Conservation (phyloP, 2,888 invertebrate genomes). For the Eupithecia centaureata region DNA sequence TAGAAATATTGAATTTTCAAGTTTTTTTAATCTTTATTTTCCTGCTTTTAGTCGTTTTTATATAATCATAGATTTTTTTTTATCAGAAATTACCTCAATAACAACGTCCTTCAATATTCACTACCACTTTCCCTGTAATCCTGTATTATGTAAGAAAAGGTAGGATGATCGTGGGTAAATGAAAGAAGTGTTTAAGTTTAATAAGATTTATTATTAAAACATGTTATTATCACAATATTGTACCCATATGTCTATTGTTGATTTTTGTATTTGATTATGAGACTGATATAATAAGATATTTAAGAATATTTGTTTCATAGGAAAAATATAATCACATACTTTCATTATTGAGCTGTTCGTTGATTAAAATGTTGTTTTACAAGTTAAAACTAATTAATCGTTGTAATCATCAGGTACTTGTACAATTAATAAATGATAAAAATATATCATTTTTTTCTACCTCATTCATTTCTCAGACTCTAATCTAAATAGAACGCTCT, state of each 20-base stretch:
- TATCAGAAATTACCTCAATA: constrained; percentile 8
- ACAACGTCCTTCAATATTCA: constrained; percentile 7
- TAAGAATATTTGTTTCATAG: constrained; percentile 20
- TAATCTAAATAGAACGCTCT: constrained; percentile 14
- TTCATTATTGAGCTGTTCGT: constrained; percentile 26
- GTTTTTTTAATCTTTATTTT: constrained; percentile 4
- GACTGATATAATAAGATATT: constrained; percentile 22
- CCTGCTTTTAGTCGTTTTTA: constrained; percentile 3
- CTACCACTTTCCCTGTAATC: constrained; percentile 9
- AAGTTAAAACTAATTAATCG: constrained; percentile 13
- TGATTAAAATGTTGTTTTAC: constrained; percentile 20
- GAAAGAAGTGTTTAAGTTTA: constrained; percentile 23
- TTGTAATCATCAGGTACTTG: constrained; percentile 14
- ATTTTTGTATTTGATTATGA: constrained; percentile 29
- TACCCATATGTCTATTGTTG: constrained; percentile 28
- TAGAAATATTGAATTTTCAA: constrained; percentile 5
- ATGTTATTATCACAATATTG: constrained; percentile 31
- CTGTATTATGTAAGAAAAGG: constrained; percentile 18
- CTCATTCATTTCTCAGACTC: constrained; percentile 11
- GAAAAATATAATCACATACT: constrained; percentile 26
- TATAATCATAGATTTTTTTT: constrained; percentile 8
- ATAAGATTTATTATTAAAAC: constrained; percentile 26
- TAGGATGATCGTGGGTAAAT: constrained; percentile 17
- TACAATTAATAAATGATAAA: constrained; percentile 20
- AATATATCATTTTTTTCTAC: constrained; percentile 18